Evolutionary conservation across 2,113 vertebrate species (phyloP), one percentile per base, ranked within the genome.

Genomic region (Nibea albiflora): DNA sequence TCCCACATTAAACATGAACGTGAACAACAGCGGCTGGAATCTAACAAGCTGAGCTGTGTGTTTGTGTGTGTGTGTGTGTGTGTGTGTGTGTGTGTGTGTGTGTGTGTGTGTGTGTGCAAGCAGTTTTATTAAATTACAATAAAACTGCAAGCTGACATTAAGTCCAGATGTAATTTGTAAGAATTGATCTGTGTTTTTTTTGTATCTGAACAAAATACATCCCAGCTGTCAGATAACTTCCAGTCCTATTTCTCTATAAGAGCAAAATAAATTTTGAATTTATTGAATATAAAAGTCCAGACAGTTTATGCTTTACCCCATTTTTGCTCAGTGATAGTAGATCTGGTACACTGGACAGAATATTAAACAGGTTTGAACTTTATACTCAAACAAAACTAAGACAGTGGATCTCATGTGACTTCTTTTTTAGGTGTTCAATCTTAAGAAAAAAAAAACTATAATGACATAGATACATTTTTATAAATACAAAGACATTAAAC

Each of bases 51-150:
- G 54, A 44, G 20, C 50, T 70, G 19, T 53, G 44, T n/a, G 46
- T 50, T 46, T 39, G 65, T 44, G 35, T 24, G 35, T 70, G 31
- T 70, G 19, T n/a, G 61, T 65, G 22, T 66, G 17, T 26, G 65
- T 15, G 63, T n/a, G 63, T 26, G 63, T 52, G 64, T 22, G 31
- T 22, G 50, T 69, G 28, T 69, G 63, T 52, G 64, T 22, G 31
- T 22, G 50, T 69, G 28, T 69, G 17, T 20, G 62, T 65, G n/a
- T 49, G 16, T 26, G 56, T 58, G 12, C 9, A 67, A 26, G 9
- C 5, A 22, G 8, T 2, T 15, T 76, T 67, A 85, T 76, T 81
- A 67, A 56, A 62, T 81, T 61, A 77, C 28, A 63, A 44, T 73
- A 42, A 73, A 78, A 64, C 63, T 77, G 42, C 53, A 63, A 46